Conservation (phyloP, 2,797 vertebrate species). For the Luscinia megarhynchos region DNA sequence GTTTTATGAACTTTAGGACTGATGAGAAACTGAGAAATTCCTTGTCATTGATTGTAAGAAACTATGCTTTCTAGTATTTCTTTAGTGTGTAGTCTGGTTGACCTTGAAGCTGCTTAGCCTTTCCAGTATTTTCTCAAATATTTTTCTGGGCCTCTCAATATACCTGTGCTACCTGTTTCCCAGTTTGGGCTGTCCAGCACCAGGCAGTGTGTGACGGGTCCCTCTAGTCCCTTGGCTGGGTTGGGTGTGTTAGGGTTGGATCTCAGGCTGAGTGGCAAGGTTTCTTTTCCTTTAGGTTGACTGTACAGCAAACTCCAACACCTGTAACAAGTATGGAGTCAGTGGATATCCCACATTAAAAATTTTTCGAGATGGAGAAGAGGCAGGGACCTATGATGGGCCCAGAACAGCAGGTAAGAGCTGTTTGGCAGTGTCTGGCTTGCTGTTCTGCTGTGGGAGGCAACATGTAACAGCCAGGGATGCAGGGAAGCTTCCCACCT, state of each 20-base stretch:
- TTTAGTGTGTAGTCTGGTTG: background rate
- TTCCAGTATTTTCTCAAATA: background rate
- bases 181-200: background rate
- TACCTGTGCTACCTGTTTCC: background rate
- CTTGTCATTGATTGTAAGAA: background rate
- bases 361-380: slow-evolving; percentile 95
- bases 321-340: slow-evolving; percentile 95
- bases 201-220: no score
- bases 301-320: slow-evolving; percentile 90
- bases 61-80: background rate
- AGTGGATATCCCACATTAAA: slow-evolving; percentile 97
- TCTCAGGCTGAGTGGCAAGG: background rate
- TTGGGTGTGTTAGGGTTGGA: background rate
- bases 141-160: background rate
- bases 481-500: background rate
- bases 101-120: background rate
- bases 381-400: slow-evolving; percentile 92
- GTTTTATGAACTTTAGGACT: fast-evolving
- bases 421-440: fast-evolving
- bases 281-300: slow-evolving; percentile 84
- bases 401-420: slow-evolving; percentile 90
- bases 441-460: background rate
- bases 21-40: background rate
- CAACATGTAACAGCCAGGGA: background rate
- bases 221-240: background rate